Percentiles rank a stretch among this genome's conserved stretches.
phyloP scores from a whole-genome alignment of 2,113 vertebrate species.

The Rhizomys pruinosus region DNA sequence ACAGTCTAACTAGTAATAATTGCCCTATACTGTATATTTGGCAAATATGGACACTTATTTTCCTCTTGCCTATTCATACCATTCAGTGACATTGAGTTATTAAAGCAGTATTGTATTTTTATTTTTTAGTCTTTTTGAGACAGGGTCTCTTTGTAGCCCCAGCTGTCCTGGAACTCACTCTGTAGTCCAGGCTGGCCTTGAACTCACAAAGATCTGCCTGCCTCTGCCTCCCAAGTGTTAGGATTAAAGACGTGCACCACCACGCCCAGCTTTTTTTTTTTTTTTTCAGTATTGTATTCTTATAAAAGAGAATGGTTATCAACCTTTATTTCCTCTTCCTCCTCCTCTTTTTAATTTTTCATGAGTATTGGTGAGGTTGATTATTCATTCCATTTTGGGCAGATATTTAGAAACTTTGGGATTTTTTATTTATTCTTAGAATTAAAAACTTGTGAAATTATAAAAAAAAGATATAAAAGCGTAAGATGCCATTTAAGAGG shows the following conservation, averaged over 20 bases:
- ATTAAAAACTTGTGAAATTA: conserved; percentile 71
- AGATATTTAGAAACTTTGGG: conserved; percentile 55
- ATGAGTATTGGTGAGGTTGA: background rate
- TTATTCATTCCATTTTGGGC: conserved; percentile 46
- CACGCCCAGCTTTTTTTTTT: too few species aligned
- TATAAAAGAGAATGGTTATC: conserved; percentile 45
- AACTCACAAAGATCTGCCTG: too few species aligned
- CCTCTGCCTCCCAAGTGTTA: too few species aligned
- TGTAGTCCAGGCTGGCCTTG: too few species aligned
- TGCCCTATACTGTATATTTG: background rate
- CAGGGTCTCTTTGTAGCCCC: too few species aligned
- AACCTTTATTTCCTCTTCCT: background rate
- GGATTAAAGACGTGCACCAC: too few species aligned
- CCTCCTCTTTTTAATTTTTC: background rate
- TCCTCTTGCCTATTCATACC: background rate
- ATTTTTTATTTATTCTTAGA: conserved; percentile 67
- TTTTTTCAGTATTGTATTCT: too few species aligned
- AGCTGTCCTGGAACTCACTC: too few species aligned
- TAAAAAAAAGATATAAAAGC: too few species aligned
- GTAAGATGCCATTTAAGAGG: too few species aligned
- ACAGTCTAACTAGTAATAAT: conserved; percentile 7
- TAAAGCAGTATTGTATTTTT: conserved; percentile 30
- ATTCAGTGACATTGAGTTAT: conserved; percentile 52
- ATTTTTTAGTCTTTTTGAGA: too few species aligned
- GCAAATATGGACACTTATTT: conserved; percentile 3